phyloP scores from a whole-genome alignment of 2,888 invertebrate species.

The Orthonychiurus folsomi region DNA sequence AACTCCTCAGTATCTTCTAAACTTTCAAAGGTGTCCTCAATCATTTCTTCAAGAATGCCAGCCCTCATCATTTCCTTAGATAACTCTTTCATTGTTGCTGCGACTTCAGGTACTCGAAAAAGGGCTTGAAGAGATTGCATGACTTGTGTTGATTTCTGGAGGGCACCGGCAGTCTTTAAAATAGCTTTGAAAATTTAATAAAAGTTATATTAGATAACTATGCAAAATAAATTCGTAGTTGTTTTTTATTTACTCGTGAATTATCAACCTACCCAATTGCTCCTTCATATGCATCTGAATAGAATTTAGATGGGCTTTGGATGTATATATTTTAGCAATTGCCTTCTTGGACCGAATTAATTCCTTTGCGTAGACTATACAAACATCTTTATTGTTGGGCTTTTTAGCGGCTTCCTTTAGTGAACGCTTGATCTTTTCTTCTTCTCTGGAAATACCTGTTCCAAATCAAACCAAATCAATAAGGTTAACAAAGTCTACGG shows the following conservation, averaged over 20 bases:
- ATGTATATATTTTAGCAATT: slow-evolving; percentile 80
- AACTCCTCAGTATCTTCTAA: slow-evolving; percentile 84
- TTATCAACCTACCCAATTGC: slow-evolving; percentile 73
- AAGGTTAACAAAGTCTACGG: slow-evolving; percentile 10
- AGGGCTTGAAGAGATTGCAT: slow-evolving; percentile 96
- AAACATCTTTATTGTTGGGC: slow-evolving; percentile 88
- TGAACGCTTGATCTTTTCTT: slow-evolving; percentile 88
- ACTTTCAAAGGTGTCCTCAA: slow-evolving; percentile 91
- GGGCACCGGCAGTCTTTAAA: slow-evolving; percentile 79
- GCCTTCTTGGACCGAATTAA: slow-evolving; percentile 79
- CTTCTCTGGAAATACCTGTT: slow-evolving; percentile 87
- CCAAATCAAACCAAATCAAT: too few relatives aligned
- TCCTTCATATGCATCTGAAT: slow-evolving; percentile 97
- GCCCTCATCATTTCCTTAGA: slow-evolving; percentile 99
- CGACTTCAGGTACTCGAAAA: slow-evolving; percentile 82
- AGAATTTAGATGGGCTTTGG: slow-evolving; percentile 95
- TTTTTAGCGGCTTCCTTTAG: slow-evolving; percentile 78
- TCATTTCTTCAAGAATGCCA: slow-evolving; percentile 97
- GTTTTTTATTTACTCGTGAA: slow-evolving; percentile 2
- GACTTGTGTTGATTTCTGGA: slow-evolving; percentile 93
- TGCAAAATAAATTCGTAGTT: neutral
- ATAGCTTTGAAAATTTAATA: too few relatives aligned
- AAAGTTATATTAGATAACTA: neutral
- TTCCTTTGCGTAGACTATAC: slow-evolving; percentile 86
- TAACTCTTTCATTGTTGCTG: slow-evolving; percentile 91